A percentile compares a stretch with the other conserved stretches of the same genome.
Conservation (phyloP, 2,797 vertebrate species). For the Diglossa cyanea region DNA sequence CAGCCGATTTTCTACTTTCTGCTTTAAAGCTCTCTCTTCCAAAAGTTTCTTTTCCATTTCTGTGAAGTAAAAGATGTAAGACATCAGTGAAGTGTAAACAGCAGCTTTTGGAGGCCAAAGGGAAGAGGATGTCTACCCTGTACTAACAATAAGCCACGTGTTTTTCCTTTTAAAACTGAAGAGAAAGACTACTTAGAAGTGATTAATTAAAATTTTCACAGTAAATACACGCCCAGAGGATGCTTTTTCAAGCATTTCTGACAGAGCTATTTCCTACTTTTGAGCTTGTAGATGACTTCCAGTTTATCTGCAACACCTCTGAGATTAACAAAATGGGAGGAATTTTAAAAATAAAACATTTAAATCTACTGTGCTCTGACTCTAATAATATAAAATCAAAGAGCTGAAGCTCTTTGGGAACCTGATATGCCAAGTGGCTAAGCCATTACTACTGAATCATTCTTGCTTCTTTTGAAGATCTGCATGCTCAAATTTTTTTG, state of each 20-base stretch:
- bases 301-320: neutral
- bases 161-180: neutral
- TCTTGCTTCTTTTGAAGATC: neutral
- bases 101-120: neutral
- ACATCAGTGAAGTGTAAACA: neutral
- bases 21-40: constrained; percentile 89
- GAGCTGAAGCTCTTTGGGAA: neutral
- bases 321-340: neutral
- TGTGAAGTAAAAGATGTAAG: constrained; percentile 50
- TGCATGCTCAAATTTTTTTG: neutral
- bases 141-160: neutral
- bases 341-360: neutral
- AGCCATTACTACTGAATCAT: neutral
- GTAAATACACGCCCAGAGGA: neutral
- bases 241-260: neutral
- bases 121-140: neutral
- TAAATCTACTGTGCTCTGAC: neutral
- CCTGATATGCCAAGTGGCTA: neutral
- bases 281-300: neutral
- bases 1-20: constrained; percentile 91
- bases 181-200: neutral
- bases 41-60: constrained; percentile 95
- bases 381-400: neutral
- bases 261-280: neutral
- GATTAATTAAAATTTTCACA: neutral